phyloP scores from a whole-genome alignment of 2,888 invertebrate species.

The Pomacea canaliculata region DNA sequence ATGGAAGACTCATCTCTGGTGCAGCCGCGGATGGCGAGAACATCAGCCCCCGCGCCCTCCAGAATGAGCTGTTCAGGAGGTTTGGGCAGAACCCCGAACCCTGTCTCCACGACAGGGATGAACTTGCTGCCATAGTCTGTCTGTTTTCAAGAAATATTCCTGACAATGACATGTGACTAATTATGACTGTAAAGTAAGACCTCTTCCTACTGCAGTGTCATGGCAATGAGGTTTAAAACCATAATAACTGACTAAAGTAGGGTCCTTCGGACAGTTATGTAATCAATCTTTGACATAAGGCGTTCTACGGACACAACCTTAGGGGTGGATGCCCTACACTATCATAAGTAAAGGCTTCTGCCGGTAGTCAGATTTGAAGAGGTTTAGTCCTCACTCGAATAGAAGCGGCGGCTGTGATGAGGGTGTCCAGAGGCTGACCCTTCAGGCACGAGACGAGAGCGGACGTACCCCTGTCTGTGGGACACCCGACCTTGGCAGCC shows the following conservation, averaged over 20 bases:
- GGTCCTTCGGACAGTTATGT: no score
- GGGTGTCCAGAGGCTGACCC: neutral
- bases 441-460: neutral
- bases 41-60: conserved; percentile 6
- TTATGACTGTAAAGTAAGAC: no score
- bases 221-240: no score
- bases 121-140: neutral
- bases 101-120: conserved; percentile 4
- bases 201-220: no score
- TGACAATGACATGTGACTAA: no score
- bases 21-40: conserved; percentile 6
- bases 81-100: conserved; percentile 1
- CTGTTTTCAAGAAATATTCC: no score
- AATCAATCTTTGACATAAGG: no score
- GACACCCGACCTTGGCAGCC: neutral
- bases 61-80: neutral
- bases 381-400: neutral
- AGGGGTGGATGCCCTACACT: no score
- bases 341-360: no score
- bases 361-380: no score
- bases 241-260: no score
- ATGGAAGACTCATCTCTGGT: conserved; percentile 6
- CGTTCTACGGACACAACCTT: no score
- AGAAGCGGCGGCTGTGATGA: neutral
- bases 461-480: neutral